phyloP scores from a whole-genome alignment of 2,113 vertebrate genomes.

The Pygoscelis antarcticus region DNA sequence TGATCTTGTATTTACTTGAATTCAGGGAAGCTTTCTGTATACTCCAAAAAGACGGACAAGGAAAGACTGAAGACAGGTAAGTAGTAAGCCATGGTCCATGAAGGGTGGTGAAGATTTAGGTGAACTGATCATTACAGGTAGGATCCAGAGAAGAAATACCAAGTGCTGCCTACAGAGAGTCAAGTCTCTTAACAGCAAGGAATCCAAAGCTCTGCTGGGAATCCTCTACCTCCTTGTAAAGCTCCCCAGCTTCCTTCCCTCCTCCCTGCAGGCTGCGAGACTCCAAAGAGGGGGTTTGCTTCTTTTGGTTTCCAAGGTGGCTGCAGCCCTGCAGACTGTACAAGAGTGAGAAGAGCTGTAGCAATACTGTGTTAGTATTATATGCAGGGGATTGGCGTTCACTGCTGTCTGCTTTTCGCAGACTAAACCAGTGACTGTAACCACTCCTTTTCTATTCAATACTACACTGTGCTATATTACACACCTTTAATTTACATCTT shows the following conservation, averaged over 20 bases:
- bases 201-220: neutral
- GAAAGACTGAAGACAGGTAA: neutral
- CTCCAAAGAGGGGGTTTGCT: neutral
- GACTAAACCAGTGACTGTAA: neutral
- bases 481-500: neutral
- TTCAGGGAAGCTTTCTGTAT: neutral
- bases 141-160: neutral
- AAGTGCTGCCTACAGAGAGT: neutral
- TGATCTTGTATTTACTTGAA: neutral
- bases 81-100: neutral
- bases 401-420: neutral
- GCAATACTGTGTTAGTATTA: neutral
- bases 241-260: neutral
- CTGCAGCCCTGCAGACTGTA: neutral
- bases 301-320: neutral
- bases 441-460: neutral
- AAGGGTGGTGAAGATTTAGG: neutral
- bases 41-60: neutral
- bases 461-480: fast-evolving
- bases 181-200: neutral
- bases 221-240: neutral
- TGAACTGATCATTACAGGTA: neutral
- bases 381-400: neutral
- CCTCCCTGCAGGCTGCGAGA: neutral
- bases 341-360: neutral